phyloP scores from a whole-genome alignment of 2,888 invertebrate genomes.

The Caenorhabditis wallacei region DNA sequence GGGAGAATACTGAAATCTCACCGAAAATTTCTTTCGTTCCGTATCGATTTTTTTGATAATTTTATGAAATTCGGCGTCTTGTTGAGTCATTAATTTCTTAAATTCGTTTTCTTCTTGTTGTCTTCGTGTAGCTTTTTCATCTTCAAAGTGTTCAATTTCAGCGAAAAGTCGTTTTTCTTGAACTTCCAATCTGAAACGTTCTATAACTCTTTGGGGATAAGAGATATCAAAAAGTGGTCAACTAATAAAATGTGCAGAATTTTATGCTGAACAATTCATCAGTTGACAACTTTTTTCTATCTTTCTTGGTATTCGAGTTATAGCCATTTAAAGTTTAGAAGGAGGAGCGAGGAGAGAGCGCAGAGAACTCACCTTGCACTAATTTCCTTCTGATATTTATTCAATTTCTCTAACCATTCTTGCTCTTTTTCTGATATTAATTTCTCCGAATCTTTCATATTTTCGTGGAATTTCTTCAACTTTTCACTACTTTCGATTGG shows the following conservation, averaged over 20 bases:
- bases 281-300: no score
- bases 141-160: slow-evolving; percentile 31
- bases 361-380: slow-evolving; percentile 29
- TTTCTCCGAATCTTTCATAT: slow-evolving; percentile 14
- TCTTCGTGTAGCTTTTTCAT: slow-evolving; percentile 18
- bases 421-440: slow-evolving; percentile 35
- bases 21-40: slow-evolving; percentile 22
- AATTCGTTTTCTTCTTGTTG: slow-evolving; percentile 37
- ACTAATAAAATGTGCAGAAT: no score
- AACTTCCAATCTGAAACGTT: slow-evolving; percentile 30
- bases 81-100: slow-evolving; percentile 5
- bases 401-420: slow-evolving; percentile 26
- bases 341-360: no score
- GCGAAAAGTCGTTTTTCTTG: slow-evolving; percentile 26
- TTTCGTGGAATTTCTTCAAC: slow-evolving; percentile 10
- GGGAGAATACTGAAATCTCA: background rate
- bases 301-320: no score
- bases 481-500: slow-evolving; percentile 26
- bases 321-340: no score
- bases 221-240: no score
- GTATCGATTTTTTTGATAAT: slow-evolving; percentile 30
- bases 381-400: slow-evolving; percentile 40
- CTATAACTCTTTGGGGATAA: no score
- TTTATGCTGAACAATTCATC: no score
- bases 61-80: slow-evolving; percentile 23